Evolutionary conservation across 2,797 vertebrate genomes (phyloP), one percentile per base, ranked within the genome.

Genomic region (Syngnathus rostellatus): DNA sequence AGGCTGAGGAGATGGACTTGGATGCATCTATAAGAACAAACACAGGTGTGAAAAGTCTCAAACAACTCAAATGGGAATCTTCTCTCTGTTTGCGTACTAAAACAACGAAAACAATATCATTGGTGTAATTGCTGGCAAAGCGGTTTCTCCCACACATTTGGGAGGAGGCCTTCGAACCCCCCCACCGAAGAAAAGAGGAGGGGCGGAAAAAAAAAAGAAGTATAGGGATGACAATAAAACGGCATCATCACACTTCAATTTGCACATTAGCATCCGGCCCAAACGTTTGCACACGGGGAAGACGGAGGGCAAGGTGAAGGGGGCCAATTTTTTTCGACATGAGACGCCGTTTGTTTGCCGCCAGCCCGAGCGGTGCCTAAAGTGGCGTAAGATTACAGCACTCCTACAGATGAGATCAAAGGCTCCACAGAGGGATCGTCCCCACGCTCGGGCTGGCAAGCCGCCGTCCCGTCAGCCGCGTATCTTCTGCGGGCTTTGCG

Each of bases 371-470:
- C 80, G 84, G 85, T 83, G 86, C 82, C 82, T 85, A 83, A 89
- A 92, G 86, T 87, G 82, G 83, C 86, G 85, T 88, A 88, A 86
- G 84, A 83, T 88, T 85, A 87, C 87, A 87, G 82, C 80, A 89
- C 87, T 89, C 84, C 86, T 87, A 85, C 87, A 88, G 87, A 91
- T 86, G 82, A 91, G 89, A 90, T 91, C 86, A 92, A 91, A 91
- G 89, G 82, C 81, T 78, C 80, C 8, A 76, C 77, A 68, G 41
- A 83, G 81, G 79, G 84, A 90, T 88, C 83, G 31, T 31, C 83
- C 85, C 81, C 60, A 73, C 79, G 82, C 75, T 77, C 83, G 82
- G 77, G 75, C 85, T 91, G 89, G 87, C 89, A 91, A 71, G 80
- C 74, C 41, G 81, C 75, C 76, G 72, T 70, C 80, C 86, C 81